Base-by-base conservation (phyloP, 2,888 invertebrate species). In the Ennomos quercinarius region DNA sequence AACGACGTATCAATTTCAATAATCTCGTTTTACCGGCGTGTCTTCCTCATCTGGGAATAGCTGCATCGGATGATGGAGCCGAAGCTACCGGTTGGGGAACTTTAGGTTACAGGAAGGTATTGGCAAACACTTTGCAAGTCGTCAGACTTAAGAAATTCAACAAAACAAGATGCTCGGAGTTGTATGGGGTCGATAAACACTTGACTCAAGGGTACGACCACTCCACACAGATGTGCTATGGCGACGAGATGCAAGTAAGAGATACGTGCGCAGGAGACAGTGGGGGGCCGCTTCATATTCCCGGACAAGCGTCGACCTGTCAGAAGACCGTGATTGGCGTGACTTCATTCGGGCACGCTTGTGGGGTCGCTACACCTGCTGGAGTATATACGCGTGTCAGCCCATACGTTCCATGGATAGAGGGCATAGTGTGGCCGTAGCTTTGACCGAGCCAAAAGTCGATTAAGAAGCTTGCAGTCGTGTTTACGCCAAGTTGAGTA, bases 141-240 rank as follows among this genome's bases (percentile, higher is more conserved):
- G 57, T 57, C 6, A 41, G 11, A 6, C 12, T 43, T 8, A 9
- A 36, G 5, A 46, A 57, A 10, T 57, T 45, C 41, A 44, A n/a
- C 10, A 39, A 11, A 5, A 10, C 11, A 11, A 46, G 12, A 42
- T 69, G 68, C 13, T 46, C 59, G 1, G 6, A 42, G 11, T 43
- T 66, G 34, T 69, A 68, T 17, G 57, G 64, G 1, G 45, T 12
- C 8, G 63, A 69, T 39, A 12, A 60, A 10, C 61, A 47, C 17
- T 17, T 69, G 9, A 35, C 35, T 0, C 34, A 53, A 8, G 70
- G 70, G 0, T 69, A 54, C 42, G 49, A 70, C 2, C 47, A 57
- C 8, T 43, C 42, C 2, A 49, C 62, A 0, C 70, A 70, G 55
- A 66, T 64, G 60, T 70, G 70, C 27, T 70, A 66, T 12, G 70